Conservation (phyloP, 2,888 invertebrate genomes). For the Drosophila recens region DNA sequence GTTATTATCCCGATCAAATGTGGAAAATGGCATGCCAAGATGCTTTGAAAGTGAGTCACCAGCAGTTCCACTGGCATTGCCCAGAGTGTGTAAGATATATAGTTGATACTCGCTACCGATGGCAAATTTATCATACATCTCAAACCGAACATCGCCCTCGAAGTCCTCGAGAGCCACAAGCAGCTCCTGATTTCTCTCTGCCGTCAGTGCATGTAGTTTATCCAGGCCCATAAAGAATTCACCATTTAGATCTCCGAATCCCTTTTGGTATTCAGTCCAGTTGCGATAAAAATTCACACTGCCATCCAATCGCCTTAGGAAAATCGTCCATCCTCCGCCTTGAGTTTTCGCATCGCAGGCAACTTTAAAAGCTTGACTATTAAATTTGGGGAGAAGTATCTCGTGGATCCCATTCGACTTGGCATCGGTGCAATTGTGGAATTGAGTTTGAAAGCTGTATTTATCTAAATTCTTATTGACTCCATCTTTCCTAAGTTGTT, state of each 20-base stretch:
- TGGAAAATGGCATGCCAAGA: background rate
- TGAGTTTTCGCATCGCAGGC: background rate
- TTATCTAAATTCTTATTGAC: too few relatives aligned
- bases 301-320: background rate
- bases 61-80: background rate
- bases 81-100: background rate
- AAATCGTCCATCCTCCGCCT: background rate
- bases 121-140: background rate
- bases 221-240: slow-evolving; percentile 2
- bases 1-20: background rate
- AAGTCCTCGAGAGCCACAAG: slow-evolving; percentile 1
- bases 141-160: background rate
- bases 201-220: background rate
- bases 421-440: background rate
- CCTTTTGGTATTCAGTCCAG: background rate
- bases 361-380: background rate
- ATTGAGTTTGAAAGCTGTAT: too few relatives aligned
- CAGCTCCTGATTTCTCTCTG: background rate
- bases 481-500: too few relatives aligned
- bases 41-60: background rate
- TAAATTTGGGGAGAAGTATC: background rate
- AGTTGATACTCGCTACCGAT: background rate
- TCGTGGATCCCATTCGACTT: background rate
- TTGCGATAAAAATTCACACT: background rate
- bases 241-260: background rate